Conservation (phyloP, 2,888 invertebrate genomes). For the Leucania comma region DNA sequence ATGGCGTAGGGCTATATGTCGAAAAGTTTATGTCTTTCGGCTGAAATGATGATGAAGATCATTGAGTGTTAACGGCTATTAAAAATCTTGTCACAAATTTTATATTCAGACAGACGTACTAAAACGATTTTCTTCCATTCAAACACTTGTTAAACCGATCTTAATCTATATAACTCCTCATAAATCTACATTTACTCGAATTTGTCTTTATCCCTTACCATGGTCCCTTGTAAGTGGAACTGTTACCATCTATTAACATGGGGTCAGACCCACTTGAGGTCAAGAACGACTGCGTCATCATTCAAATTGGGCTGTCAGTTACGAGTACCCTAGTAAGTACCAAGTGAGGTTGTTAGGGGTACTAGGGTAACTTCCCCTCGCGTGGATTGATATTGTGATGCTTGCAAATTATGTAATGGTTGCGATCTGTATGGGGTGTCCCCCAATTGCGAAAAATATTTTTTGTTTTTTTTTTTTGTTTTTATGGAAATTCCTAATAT, state of each 20-base stretch:
- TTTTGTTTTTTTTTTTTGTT: too few relatives aligned
- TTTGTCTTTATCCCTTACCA: conserved; percentile 3
- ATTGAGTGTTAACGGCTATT: too few relatives aligned
- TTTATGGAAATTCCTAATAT: too few relatives aligned
- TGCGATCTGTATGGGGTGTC: background rate
- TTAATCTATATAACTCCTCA: background rate
- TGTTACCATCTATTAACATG: conserved; percentile 35
- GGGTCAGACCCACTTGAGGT: conserved; percentile 41
- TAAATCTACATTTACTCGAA: conserved; percentile 29
- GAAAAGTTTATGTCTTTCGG: too few relatives aligned
- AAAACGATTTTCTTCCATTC: background rate
- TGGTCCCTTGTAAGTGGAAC: conserved; percentile 36
- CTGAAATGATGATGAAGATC: too few relatives aligned
- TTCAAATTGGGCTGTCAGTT: conserved; percentile 50
- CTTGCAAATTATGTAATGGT: background rate
- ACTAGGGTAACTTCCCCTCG: background rate
- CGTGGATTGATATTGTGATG: conserved; percentile 15
- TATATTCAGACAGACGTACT: too few relatives aligned
- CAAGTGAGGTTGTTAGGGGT: conserved; percentile 6
- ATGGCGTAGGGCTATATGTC: too few relatives aligned
- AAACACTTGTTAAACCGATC: background rate
- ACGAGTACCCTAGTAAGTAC: conserved; percentile 29
- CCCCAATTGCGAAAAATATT: background rate
- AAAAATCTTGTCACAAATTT: too few relatives aligned
- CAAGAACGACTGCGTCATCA: conserved; percentile 37